A percentile compares a stretch with the other conserved stretches of the same genome.
phyloP scores from a whole-genome alignment of 2,797 vertebrate genomes.

The Helostoma temminkii region DNA sequence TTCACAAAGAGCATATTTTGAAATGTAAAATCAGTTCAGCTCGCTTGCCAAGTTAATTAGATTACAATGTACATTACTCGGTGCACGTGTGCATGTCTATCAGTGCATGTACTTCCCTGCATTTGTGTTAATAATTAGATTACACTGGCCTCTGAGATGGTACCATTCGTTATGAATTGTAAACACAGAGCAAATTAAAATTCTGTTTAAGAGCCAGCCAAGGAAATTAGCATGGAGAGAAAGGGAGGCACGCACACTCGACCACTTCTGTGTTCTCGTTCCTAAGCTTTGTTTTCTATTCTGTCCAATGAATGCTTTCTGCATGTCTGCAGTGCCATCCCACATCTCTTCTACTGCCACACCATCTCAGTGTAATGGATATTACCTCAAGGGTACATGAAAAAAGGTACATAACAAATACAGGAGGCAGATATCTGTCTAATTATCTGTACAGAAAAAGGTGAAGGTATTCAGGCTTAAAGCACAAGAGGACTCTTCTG shows the following conservation, averaged over 20 bases:
- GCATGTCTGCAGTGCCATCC: constrained; percentile 5
- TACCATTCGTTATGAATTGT: constrained; percentile 71
- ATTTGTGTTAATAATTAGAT: constrained; percentile 78
- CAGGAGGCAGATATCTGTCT: not conserved
- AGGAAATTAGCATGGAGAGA: constrained; percentile 71
- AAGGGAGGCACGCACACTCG: constrained; percentile 47
- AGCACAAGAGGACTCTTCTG: not conserved
- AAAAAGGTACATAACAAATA: constrained; percentile 3
- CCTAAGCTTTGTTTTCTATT: constrained; percentile 37
- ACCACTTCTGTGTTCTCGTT: constrained; percentile 31
- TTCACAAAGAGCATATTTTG: constrained; percentile 60
- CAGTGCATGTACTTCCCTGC: constrained; percentile 56
- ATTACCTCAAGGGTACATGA: not conserved
- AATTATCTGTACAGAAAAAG: constrained; percentile 6
- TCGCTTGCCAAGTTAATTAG: constrained; percentile 61
- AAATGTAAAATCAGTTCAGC: constrained; percentile 57
- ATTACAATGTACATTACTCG: constrained; percentile 57
- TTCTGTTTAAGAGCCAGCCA: constrained; percentile 74
- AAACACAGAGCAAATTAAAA: constrained; percentile 78
- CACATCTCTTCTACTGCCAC: constrained; percentile 12
- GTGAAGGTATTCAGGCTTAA: not conserved
- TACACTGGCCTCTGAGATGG: constrained; percentile 77
- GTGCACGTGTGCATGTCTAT: constrained; percentile 47
- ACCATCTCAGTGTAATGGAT: not conserved
- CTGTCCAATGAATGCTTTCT: constrained; percentile 26